Conservation (phyloP, 2,113 vertebrate species). For the Rousettus leschenaultii region DNA sequence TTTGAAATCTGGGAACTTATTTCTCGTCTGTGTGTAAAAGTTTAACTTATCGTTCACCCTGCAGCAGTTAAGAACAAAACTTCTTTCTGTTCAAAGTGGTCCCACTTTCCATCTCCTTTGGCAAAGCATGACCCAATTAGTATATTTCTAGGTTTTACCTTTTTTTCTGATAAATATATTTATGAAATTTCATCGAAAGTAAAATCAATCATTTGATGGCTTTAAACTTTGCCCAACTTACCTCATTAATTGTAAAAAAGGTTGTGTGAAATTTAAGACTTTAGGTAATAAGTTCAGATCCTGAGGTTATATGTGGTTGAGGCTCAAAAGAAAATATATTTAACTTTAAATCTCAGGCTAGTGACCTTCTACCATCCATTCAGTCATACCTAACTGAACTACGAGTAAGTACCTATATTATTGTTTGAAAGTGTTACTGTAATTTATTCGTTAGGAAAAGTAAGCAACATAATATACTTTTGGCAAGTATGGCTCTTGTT, state of each 20-base stretch:
- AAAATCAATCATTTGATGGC: neutral
- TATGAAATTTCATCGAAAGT: neutral
- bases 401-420: neutral
- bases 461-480: neutral
- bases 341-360: neutral
- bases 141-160: neutral
- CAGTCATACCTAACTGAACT: too few species aligned
- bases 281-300: neutral
- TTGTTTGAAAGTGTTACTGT: neutral
- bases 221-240: neutral
- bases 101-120: neutral
- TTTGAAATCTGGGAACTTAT: neutral
- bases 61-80: neutral
- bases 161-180: neutral
- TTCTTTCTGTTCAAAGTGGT: neutral
- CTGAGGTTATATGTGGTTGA: neutral
- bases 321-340: neutral
- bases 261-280: neutral
- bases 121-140: neutral
- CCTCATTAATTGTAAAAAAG: neutral
- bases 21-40: neutral
- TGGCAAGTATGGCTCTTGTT: neutral
- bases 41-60: neutral
- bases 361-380: neutral
- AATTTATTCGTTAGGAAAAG: neutral